A percentile compares a stretch with the other conserved stretches of the same genome.
Conservation (phyloP, 2,113 vertebrate genomes). For the Petaurus breviceps region DNA sequence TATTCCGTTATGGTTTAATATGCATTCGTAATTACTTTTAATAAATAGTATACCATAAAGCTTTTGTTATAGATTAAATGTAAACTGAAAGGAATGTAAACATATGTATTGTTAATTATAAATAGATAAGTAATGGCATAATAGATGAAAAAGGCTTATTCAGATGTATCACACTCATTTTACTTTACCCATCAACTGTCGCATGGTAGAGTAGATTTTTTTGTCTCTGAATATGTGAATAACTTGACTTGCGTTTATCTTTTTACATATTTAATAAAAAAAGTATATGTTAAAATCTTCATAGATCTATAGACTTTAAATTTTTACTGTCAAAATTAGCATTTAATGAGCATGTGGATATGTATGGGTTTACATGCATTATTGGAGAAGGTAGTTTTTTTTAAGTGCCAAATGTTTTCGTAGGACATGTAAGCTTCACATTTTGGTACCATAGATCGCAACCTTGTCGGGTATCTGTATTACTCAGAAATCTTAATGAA, state of each 20-base stretch:
- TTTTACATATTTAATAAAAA: slow-evolving; percentile 99
- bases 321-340: slow-evolving; percentile 19
- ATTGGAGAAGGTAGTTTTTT: neutral
- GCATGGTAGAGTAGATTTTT: slow-evolving; percentile 98
- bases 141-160: slow-evolving; percentile 91
- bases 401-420: slow-evolving; percentile 52
- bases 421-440: slow-evolving; percentile 17
- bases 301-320: slow-evolving; percentile 75
- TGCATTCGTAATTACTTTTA: slow-evolving; percentile 94
- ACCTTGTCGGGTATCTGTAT: neutral
- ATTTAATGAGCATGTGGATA: neutral
- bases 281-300: slow-evolving; percentile 89
- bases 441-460: slow-evolving; percentile 53
- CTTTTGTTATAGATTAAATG: slow-evolving; percentile 97
- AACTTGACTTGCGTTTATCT: slow-evolving; percentile 97
- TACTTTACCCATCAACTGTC: slow-evolving; percentile 93
- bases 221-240: slow-evolving; percentile 94
- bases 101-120: slow-evolving; percentile 99
- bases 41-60: slow-evolving; percentile 92
- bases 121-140: slow-evolving; percentile 92
- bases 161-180: slow-evolving; percentile 92
- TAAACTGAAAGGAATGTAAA: slow-evolving; percentile 99
- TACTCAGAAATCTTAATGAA: slow-evolving; percentile 18
- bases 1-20: slow-evolving; percentile 85
- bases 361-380: slow-evolving; percentile 7